Conservation (phyloP, 2,113 vertebrate genomes). For the Microtus richardsoni region DNA sequence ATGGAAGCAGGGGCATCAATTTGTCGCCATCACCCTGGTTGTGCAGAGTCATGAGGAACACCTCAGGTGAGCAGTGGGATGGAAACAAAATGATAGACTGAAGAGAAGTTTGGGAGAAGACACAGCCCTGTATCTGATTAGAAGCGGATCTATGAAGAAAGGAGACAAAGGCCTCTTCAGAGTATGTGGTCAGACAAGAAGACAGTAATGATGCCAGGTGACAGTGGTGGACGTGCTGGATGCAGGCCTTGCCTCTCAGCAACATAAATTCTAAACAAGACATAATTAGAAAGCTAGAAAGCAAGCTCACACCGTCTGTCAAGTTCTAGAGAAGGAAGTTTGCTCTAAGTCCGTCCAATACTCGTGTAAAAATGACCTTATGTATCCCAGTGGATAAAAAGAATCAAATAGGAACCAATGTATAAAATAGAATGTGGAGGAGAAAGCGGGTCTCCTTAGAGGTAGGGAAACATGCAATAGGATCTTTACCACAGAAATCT, state of each 20-base stretch:
- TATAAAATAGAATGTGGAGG: not conserved
- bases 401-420: not conserved
- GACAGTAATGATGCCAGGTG: not conserved
- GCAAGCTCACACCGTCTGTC: not conserved
- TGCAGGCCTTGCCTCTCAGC: not conserved
- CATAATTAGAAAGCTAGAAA: not conserved
- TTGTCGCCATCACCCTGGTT: not conserved
- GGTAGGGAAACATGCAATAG: not conserved
- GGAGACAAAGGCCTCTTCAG: not conserved
- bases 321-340: conserved; percentile 2
- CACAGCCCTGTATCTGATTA: not conserved
- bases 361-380: not conserved
- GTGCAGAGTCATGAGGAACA: not conserved
- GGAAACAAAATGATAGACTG: not conserved
- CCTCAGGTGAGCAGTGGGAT: not conserved
- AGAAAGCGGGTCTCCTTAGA: not conserved
- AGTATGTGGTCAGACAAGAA: not conserved
- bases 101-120: not conserved
- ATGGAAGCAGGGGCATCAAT: not conserved
- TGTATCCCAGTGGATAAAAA: not conserved
- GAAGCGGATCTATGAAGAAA: not conserved
- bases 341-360: not conserved
- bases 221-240: not conserved
- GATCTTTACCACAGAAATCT: not conserved
- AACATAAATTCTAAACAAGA: not conserved